phyloP scores from a whole-genome alignment of 2,797 vertebrate species.

The Saxicola maurus region DNA sequence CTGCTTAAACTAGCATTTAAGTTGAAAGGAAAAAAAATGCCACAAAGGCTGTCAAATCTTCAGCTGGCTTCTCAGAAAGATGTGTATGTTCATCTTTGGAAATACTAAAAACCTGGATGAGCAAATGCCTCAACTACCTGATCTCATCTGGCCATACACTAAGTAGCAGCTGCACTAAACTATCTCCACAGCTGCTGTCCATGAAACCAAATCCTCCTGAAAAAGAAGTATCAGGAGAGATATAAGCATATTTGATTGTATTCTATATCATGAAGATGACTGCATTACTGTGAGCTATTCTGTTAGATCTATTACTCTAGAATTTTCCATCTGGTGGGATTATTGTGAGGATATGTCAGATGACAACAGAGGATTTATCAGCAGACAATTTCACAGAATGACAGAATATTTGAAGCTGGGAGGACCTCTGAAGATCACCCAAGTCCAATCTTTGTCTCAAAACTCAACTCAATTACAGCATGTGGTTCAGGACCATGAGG shows the following conservation, averaged over 20 bases:
- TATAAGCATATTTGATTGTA: neutral
- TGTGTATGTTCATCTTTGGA: neutral
- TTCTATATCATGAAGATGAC: rapidly evolving
- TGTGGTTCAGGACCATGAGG: neutral
- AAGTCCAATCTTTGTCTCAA: neutral
- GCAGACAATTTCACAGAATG: neutral
- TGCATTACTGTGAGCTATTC: neutral
- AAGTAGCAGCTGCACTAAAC: neutral
- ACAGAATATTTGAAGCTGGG: neutral
- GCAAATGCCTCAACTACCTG: neutral
- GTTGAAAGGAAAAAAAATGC: neutral
- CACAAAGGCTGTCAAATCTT: neutral
- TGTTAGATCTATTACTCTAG: neutral
- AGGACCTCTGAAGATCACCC: neutral
- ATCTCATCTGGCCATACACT: neutral
- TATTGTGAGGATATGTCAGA: neutral
- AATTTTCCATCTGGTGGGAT: neutral
- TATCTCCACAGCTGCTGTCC: neutral
- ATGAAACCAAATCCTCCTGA: neutral
- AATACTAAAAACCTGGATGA: neutral
- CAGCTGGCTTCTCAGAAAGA: neutral
- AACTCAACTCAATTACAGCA: neutral
- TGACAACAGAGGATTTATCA: neutral
- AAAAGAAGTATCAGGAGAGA: neutral
- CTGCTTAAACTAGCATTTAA: neutral